A percentile compares a stretch with the other conserved stretches of the same genome.
Conservation (phyloP, 2,113 vertebrate species). For the Mesoclemmys tuberculata region DNA sequence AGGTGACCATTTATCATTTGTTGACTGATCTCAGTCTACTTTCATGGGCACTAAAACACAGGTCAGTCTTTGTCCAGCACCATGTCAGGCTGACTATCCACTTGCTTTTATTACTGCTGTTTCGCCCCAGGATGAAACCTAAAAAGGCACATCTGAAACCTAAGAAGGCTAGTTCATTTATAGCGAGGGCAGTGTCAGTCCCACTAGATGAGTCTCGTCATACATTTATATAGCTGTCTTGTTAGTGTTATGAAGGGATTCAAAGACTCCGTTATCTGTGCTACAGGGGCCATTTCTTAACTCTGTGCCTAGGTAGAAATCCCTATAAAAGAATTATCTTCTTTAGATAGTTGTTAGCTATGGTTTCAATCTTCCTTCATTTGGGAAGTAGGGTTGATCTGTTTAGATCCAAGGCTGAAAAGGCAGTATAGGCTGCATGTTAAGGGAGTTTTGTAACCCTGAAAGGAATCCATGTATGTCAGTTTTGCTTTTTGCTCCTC, state of each 20-base stretch:
- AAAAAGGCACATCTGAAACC: not conserved
- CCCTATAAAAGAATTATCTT: not conserved
- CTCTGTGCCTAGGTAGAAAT: not conserved
- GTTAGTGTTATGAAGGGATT: not conserved
- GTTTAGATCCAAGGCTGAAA: not conserved
- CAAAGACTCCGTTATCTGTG: not conserved
- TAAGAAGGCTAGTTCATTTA: not conserved
- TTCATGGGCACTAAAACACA: not conserved
- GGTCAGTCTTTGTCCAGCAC: not conserved
- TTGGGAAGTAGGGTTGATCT: not conserved
- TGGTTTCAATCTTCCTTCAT: not conserved
- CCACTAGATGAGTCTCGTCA: not conserved
- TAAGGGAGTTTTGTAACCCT: not conserved
- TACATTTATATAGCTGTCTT: too few relatives aligned
- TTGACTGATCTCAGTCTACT: not conserved
- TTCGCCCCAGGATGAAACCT: not conserved
- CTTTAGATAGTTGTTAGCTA: not conserved
- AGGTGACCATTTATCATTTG: not conserved
- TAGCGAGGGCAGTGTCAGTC: not conserved
- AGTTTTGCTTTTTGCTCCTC: not conserved
- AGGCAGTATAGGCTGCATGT: not conserved
- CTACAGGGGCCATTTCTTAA: not conserved
- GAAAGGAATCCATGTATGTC: not conserved
- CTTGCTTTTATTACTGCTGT: not conserved
- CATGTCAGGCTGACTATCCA: not conserved